Conservation (phyloP, 2,888 invertebrate genomes). For the Epirrhoe alternata region DNA sequence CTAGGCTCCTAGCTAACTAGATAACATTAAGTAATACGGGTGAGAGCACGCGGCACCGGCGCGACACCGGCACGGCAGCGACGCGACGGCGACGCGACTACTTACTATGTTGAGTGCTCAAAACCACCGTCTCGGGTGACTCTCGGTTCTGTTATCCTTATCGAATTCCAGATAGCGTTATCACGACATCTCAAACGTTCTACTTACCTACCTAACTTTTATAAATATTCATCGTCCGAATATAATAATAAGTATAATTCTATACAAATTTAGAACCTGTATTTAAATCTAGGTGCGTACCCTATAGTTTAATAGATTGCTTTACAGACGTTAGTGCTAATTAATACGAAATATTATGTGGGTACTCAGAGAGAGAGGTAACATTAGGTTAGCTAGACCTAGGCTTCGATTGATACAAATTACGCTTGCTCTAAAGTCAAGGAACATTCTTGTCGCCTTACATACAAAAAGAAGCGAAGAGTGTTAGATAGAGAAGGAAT, state of each 20-base stretch:
- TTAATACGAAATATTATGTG: slow-evolving; percentile 29
- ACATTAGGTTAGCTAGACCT: slow-evolving; percentile 31
- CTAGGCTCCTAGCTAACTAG: not conserved
- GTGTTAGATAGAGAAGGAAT: slow-evolving; percentile 34
- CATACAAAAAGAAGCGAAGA: slow-evolving; percentile 30
- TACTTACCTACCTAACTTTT: slow-evolving; percentile 9
- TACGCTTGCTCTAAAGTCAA: slow-evolving; percentile 41
- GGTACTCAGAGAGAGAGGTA: slow-evolving; percentile 32
- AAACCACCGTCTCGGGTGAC: not conserved
- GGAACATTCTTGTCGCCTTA: slow-evolving; percentile 40
- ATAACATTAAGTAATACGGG: not conserved
- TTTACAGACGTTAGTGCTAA: slow-evolving; percentile 40
- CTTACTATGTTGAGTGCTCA: not conserved
- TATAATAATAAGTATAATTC: slow-evolving; percentile 18
- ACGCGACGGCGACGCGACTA: not conserved
- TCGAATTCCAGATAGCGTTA: not conserved
- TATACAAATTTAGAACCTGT: slow-evolving; percentile 37
- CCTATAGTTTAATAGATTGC: slow-evolving; percentile 33
- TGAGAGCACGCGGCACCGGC: not conserved
- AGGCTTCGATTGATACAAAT: slow-evolving; percentile 30
- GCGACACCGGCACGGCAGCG: not conserved
- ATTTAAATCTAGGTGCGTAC: slow-evolving; percentile 32
- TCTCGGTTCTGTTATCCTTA: not conserved
- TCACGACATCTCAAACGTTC: not conserved
- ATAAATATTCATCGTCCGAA: slow-evolving; percentile 20